Evolutionary conservation across 2,797 vertebrate genomes (phyloP), one percentile per base, ranked within the genome.

Genomic region (Myotis myotis): DNA sequence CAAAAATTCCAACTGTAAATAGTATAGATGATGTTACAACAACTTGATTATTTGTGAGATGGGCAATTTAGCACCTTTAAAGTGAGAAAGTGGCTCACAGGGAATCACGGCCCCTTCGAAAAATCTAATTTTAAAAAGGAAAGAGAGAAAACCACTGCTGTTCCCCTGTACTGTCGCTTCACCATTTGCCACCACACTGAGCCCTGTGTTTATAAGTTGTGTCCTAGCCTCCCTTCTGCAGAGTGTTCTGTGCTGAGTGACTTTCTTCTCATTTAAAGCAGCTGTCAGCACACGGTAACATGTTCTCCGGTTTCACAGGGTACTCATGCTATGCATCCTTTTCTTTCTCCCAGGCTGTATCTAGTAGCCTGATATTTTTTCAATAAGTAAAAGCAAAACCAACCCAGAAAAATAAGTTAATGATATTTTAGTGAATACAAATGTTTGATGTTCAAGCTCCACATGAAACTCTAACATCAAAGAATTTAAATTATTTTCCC

Each of bases 51-150:
- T 97, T 87, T 96, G 30, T 96, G 84, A 89, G 20, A 93, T 93
- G 28, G 49, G 36, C 86, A 96, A 90, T 96, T 75, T 82, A 89
- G 49, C 72, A 28, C 49, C 55, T 96, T 97, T 97, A 89, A 97
- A 97, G 75, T 96, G 71, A 84, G 76, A 53, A 89, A 80, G 51
- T 76, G 30, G 41, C 33, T 92, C 79, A 20, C 8, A 93, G 12
- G 41, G 89, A 97, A 33, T 88, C 36, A 89, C 23, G 47, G 11
- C n/a, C 53, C 87, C 51, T 66, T 53, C 85, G 72, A 87, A 72
- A 93, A 96, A 91, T 87, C 6, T 89, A 74, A 91, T 94, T 53
- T 87, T 80, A 70, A 33, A 81, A 95, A 82, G 89, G 38, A 89
- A 87, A 96, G 25, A 3, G 51, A 95, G 75, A 72, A 93, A 94